Evolutionary conservation across 2,797 vertebrate genomes (phyloP), one percentile per base, ranked within the genome.

Genomic region (Sebastes dallii): DNA sequence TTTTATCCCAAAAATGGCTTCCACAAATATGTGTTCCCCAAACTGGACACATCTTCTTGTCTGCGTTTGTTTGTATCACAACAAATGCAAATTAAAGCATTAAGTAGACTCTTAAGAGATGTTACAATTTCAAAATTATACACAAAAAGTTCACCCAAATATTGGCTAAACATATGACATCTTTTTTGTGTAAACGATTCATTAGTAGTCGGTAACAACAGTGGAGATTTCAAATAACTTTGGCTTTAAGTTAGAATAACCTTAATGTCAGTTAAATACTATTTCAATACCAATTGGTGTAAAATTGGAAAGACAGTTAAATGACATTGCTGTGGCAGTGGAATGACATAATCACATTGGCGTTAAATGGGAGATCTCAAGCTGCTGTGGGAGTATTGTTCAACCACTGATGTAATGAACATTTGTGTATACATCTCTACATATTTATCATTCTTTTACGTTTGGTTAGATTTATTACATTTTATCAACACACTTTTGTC

Each of bases 381-480:
- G 82, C 80, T 76, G 80, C 86, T 66, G 69, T 72, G 66, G 67
- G 72, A 82, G 71, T 74, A 67, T 65, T 36, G 72, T 72, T 84
- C 86, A 85, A 78, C 80, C 84, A 86, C 79, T 6, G 69, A 87
- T 72, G 84, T 86, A 68, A 85, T 86, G 85, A 90, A 92, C 83
- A 70, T 87, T 52, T 89, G 81, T 82, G 76, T 89, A 79, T 71
- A 89, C 77, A 82, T 67, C 30, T 89, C 25, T 65, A 66, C 78
- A 85, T 86, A 84, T 80, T 82, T 50, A 82, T 89, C 80, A 78
- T 86, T 93, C 81, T 85, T 88, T 83, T 83, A 85, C 65, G 14
- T 90, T 86, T 90, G 83, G 83, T 90, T 93, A 94, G 82, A 93
- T 92, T 94, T 90, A 83, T 89, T 85, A 91, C 90, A 92, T 81